Evolutionary conservation across 2,888 invertebrate species (phyloP).

Genomic region (Agriotes lineatus): DNA sequence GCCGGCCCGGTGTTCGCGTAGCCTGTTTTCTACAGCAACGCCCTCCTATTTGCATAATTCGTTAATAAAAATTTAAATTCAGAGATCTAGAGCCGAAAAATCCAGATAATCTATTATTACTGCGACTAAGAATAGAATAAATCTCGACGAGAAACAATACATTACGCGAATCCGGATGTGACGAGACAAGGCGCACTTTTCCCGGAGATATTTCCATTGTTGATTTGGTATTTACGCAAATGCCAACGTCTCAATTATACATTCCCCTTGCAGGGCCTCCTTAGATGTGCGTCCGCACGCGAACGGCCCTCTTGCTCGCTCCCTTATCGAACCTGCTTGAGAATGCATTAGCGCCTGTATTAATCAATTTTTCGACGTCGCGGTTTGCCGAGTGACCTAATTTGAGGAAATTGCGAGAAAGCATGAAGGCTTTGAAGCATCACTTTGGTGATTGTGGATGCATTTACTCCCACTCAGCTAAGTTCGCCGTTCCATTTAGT

Average conservation of each 20-base stretch:
- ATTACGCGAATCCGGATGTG: slow-evolving; percentile 24
- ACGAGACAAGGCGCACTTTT: slow-evolving; percentile 31
- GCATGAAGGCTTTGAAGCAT: neutral
- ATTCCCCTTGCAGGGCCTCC: slow-evolving; percentile 47
- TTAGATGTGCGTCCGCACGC: slow-evolving; percentile 49
- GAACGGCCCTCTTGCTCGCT: slow-evolving; percentile 46
- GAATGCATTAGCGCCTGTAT: slow-evolving; percentile 26
- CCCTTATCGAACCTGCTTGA: slow-evolving; percentile 40
- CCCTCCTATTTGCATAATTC: slow-evolving; percentile 7
- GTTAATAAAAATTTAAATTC: slow-evolving; percentile 19
- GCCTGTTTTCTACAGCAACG: neutral
- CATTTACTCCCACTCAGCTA: neutral
- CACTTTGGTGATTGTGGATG: neutral
- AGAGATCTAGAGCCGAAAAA: slow-evolving; percentile 10
- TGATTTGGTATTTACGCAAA: slow-evolving; percentile 52
- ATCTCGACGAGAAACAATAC: slow-evolving; percentile 30
- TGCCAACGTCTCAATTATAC: slow-evolving; percentile 53
- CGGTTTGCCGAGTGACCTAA: slow-evolving; percentile 7
- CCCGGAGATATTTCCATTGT: slow-evolving; percentile 48
- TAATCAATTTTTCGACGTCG: slow-evolving; percentile 32
- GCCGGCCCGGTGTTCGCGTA: neutral
- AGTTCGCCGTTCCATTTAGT: neutral
- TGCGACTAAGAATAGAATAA: slow-evolving; percentile 24
- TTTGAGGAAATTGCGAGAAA: slow-evolving; percentile 7
- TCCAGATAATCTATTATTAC: slow-evolving; percentile 24